Conservation (phyloP, 1,140 invertebrate species). For the Drosophila santomea region DNA sequence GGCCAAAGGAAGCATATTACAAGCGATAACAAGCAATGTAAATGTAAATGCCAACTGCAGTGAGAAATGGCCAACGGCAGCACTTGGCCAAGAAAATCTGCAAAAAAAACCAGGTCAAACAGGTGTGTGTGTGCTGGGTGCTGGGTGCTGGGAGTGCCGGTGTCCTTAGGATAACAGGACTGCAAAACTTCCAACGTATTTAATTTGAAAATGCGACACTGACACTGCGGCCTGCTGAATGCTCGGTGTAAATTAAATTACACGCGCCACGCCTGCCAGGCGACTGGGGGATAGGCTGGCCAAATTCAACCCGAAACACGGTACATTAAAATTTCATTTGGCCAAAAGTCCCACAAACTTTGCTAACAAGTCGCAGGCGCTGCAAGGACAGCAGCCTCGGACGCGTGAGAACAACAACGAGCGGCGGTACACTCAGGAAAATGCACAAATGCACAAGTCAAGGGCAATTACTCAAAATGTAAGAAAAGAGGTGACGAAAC, state of each 20-base stretch:
- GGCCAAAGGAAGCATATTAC: conserved; percentile 46
- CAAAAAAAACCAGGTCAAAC: conserved; percentile 45
- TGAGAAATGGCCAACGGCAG: conserved; percentile 40
- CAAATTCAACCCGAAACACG: conserved; percentile 44
- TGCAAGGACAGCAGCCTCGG: conserved; percentile 22
- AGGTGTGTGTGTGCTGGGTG: conserved; percentile 14
- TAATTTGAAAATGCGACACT: conserved; percentile 63
- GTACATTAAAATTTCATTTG: conserved; percentile 62
- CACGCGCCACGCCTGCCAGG: conserved; percentile 43
- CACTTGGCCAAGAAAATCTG: conserved; percentile 20
- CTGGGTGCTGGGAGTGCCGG: background rate
- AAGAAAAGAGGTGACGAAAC: background rate
- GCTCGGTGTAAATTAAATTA: conserved; percentile 60
- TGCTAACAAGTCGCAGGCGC: conserved; percentile 53
- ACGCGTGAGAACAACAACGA: conserved; percentile 32
- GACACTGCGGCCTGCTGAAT: conserved; percentile 55
- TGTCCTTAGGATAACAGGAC: background rate
- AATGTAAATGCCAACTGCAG: conserved; percentile 55
- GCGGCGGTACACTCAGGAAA: conserved; percentile 1
- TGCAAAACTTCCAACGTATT: conserved; percentile 44
- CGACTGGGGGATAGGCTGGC: conserved; percentile 30
- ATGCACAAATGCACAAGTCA: background rate
- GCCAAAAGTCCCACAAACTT: conserved; percentile 59
- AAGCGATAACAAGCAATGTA: conserved; percentile 45
- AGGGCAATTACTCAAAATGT: background rate